These are phyloP conservation scores for Papio anubis DNA, from an alignment of 2,113 vertebrate genomes.

Conservation along the genomic window DNA sequence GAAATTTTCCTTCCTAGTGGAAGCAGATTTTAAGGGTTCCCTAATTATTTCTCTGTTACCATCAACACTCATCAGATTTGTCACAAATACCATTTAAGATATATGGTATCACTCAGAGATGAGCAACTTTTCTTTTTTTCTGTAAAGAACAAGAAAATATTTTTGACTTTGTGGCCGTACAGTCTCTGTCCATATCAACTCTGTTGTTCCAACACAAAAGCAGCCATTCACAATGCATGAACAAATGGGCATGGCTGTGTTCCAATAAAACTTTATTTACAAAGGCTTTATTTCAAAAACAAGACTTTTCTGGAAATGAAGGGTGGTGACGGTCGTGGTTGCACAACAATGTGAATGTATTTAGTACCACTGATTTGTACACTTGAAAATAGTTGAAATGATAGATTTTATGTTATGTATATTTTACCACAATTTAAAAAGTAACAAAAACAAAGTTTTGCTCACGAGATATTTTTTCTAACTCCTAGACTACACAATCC, in stretches of 20 bases:
- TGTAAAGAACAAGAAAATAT: neutral
- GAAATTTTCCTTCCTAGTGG: neutral
- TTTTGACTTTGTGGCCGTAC: neutral
- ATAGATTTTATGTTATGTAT: neutral
- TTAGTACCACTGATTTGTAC: neutral
- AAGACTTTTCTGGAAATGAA: neutral
- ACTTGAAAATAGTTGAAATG: neutral
- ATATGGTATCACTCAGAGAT: neutral
- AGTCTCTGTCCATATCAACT: neutral
- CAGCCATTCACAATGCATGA: neutral
- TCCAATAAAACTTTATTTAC: neutral
- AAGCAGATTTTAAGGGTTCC: neutral
- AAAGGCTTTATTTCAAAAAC: neutral
- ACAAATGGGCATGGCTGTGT: neutral
- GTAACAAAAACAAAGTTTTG: neutral
- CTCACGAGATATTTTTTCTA: neutral
- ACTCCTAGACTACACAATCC: neutral
- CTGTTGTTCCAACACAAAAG: neutral
- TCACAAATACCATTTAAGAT: neutral
- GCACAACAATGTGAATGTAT: neutral
- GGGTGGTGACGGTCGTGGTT: neutral
- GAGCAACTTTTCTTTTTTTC: neutral
- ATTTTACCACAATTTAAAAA: slow-evolving; percentile 31
- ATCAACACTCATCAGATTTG: neutral
- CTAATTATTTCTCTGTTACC: neutral